Percentiles rank a stretch among this genome's conserved stretches.
These are phyloP conservation scores for Pseudorhiza aurosa DNA, from an alignment of 30 jellyfish, hydroid and myxozoan genomes.

Conservation along the genomic window DNA sequence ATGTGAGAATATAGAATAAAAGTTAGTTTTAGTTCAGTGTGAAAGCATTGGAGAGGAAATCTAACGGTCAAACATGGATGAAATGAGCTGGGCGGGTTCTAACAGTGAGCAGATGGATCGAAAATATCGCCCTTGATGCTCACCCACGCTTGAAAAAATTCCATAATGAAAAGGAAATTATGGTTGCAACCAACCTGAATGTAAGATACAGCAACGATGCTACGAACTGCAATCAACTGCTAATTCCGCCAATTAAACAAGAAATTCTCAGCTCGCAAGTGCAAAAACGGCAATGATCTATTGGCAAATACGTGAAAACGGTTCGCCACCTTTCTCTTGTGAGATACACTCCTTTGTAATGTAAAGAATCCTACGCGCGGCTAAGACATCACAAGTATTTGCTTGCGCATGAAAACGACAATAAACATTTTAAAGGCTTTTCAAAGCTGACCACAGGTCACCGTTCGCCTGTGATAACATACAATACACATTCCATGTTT, in stretches of 20 bases:
- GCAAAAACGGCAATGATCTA: neutral
- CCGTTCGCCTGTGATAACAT: constrained; percentile 7
- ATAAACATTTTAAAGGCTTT: constrained; percentile 1
- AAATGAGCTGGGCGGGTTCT: no score
- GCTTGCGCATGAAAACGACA: neutral
- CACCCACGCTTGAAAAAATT: no score
- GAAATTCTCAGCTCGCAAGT: neutral
- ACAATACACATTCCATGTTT: neutral
- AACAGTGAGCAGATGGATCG: no score
- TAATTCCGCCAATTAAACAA: neutral
- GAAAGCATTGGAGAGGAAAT: no score
- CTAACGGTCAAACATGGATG: no score
- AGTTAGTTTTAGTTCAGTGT: no score
- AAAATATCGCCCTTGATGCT: no score
- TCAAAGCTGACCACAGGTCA: constrained; percentile 30
- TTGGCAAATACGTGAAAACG: neutral
- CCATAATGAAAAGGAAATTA: no score
- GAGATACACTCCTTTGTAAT: neutral
- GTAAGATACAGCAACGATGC: no score
- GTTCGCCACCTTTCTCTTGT: neutral
- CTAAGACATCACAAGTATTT: constrained; percentile 7
- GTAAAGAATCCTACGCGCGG: constrained; percentile 20
- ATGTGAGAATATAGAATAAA: no score
- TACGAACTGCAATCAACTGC: neutral
- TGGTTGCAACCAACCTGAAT: no score